Evolutionary conservation across 2,797 vertebrate species (phyloP).

Genomic region (Enteromius viviparus): DNA sequence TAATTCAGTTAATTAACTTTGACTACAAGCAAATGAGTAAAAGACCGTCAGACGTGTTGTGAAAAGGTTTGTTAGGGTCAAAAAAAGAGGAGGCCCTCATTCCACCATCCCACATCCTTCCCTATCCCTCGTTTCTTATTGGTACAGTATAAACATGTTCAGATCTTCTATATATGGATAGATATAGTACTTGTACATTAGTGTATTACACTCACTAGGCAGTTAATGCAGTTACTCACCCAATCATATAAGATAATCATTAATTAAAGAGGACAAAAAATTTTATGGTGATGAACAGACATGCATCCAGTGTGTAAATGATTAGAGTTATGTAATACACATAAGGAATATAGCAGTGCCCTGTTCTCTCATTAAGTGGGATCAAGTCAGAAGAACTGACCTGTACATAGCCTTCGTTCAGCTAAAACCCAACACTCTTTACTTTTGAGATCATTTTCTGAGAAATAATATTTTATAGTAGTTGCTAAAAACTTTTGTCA

Average conservation of each 20-base stretch:
- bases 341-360: slow-evolving; percentile 8
- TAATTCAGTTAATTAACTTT: slow-evolving; percentile 54
- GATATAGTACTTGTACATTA: background rate
- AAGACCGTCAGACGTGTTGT: slow-evolving; percentile 28
- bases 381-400: slow-evolving; percentile 32
- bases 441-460: background rate
- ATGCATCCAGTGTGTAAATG: slow-evolving; percentile 5
- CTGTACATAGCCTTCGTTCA: slow-evolving; percentile 7
- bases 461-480: background rate
- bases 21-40: slow-evolving; percentile 38
- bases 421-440: background rate
- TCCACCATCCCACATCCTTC: slow-evolving; percentile 24
- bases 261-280: slow-evolving; percentile 29
- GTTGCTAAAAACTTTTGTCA: background rate
- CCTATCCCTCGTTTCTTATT: slow-evolving; percentile 21
- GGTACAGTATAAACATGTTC: background rate
- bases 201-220: background rate
- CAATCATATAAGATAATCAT: slow-evolving; percentile 14
- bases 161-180: background rate
- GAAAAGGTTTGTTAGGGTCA: slow-evolving; percentile 33
- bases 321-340: slow-evolving; percentile 29
- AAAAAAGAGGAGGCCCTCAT: slow-evolving; percentile 1
- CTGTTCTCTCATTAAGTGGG: slow-evolving; percentile 39
- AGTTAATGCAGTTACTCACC: slow-evolving; percentile 15
- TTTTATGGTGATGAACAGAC: slow-evolving; percentile 35